Evolutionary conservation across 2,113 vertebrate genomes (phyloP), one percentile per base, ranked within the genome.

Genomic region (Chaetodon trifascialis): DNA sequence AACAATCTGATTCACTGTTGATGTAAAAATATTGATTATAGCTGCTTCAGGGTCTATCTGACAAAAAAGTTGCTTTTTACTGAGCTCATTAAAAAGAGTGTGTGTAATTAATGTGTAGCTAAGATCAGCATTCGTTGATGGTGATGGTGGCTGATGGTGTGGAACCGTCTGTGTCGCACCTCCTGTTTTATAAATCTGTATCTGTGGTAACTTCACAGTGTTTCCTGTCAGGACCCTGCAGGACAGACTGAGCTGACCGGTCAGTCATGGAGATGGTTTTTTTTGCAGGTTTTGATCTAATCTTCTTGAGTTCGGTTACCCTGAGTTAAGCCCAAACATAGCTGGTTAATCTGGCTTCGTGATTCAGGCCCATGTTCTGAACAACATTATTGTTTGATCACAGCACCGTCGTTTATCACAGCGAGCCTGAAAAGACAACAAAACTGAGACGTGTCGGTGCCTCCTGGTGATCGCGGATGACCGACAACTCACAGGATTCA

Each of bases 361-460:
- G 85, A 42, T 76, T 55, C 86, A 82, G 75, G 67, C 68, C 64
- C 11, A 1, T 38, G 4, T 67, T 79, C 60, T 21, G 69, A 81
- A 68, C 30, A 23, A 63, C 56, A 49, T 10, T 64, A 79, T 11
- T 9, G 67, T 83, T 81, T 70, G 56, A 87, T 86, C 52, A 84
- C 64, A 89, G 65, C 82, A 88, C 80, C 82, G 51, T 30, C 30
- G 3, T 30, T 30, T 30, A 40, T 40, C 40, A 64, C 30, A 72
- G n/a, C 1, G 75, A 49, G 17, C 12, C 46, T 46, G 44, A 30
- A 30, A 30, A 30, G 44, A 16, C 4, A 65, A 58, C 36, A 69
- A 58, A 49, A 59, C 30, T 47, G 10, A 66, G 85, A 92, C 89
- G 82, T 82, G 83, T 77, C 82, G 4, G 73, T 85, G 84, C 77